Evolutionary conservation across 2,888 invertebrate species (phyloP).

Genomic region (Xylota segnis): DNA sequence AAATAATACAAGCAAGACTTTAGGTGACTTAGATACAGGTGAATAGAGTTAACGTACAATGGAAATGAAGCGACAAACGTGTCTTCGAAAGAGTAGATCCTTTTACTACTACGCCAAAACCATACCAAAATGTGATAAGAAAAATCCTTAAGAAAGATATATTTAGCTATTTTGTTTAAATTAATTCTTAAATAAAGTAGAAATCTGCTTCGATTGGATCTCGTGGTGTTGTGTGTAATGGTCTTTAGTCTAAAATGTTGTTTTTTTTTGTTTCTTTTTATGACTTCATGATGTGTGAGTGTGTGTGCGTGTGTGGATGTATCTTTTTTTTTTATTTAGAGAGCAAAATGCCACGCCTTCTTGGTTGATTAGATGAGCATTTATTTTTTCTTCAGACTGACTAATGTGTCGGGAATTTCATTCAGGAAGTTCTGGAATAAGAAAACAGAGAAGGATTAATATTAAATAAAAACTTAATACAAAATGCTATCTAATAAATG

Average conservation of each 20-base stretch:
- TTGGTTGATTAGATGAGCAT: slow-evolving; percentile 36
- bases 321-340: slow-evolving; percentile 55
- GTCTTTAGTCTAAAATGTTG: slow-evolving; percentile 52
- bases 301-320: slow-evolving; percentile 5
- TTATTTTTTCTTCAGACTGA: slow-evolving; percentile 83
- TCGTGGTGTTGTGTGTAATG: slow-evolving; percentile 39
- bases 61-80: slow-evolving; percentile 30
- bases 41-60: slow-evolving; percentile 57
- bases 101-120: slow-evolving; percentile 28
- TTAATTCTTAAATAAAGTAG: slow-evolving; percentile 62
- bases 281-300: slow-evolving; percentile 58
- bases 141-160: slow-evolving; percentile 26
- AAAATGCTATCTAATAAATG: no score
- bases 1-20: slow-evolving; percentile 35
- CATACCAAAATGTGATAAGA: slow-evolving; percentile 19
- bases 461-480: neutral
- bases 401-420: slow-evolving; percentile 84
- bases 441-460: slow-evolving; percentile 46
- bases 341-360: slow-evolving; percentile 52
- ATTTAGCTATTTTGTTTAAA: slow-evolving; percentile 65
- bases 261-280: slow-evolving; percentile 4
- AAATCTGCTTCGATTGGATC: slow-evolving; percentile 30
- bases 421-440: slow-evolving; percentile 84
- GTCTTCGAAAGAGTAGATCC: slow-evolving; percentile 2
- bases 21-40: slow-evolving; percentile 70